Base-by-base conservation (phyloP, 2,113 vertebrate species). In the Apus apus region DNA sequence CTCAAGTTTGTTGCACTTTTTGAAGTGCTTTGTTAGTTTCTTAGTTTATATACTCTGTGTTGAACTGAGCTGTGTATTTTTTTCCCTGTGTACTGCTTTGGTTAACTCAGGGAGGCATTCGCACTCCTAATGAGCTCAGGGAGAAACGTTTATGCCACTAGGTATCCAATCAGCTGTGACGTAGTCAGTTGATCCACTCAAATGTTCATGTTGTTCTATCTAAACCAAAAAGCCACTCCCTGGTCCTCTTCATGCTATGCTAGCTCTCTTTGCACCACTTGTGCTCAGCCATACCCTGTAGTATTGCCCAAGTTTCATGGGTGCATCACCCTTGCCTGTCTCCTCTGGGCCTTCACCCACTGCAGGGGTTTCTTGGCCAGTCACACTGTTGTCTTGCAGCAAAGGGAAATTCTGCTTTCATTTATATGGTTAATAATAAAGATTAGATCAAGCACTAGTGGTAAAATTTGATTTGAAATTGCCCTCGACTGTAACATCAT, bases 61-160 rank as follows among this genome's bases (percentile, higher is more conserved):
- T 50, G 50, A 20, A 23, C 50, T 20, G 15, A 34, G 43, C 12
- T 30, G 13, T 3, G 0, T 20, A 30, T 25, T 76, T 1, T 40
- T 38, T 19, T 2, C 9, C 9, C 19, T 1, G 1, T 15, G 34
- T 48, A 48, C 71, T 66, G 61, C 8, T 23, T 43, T 74, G 43
- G 32, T 12, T 40, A 26, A 46, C 21, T 26, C 38, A 21, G 58
- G 58, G 61, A 65, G 38, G 23, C 40, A 12, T 22, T 57, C n/a
- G 22, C 15, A 4, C 1, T 2, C 15, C 56, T 57, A n/a, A 27
- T 20, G 20, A 65, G 32, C 22, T 14, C 11, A 0, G 3, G 40
- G 21, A 64, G 40, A 23, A 22, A 50, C 21, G 23, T 50, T 50
- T 50, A 12, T 50, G 23, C 22, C 50, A 50, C 21, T 23, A 50